Evolutionary conservation across 2,797 vertebrate genomes (phyloP).

Genomic region (Lerista edwardsae): DNA sequence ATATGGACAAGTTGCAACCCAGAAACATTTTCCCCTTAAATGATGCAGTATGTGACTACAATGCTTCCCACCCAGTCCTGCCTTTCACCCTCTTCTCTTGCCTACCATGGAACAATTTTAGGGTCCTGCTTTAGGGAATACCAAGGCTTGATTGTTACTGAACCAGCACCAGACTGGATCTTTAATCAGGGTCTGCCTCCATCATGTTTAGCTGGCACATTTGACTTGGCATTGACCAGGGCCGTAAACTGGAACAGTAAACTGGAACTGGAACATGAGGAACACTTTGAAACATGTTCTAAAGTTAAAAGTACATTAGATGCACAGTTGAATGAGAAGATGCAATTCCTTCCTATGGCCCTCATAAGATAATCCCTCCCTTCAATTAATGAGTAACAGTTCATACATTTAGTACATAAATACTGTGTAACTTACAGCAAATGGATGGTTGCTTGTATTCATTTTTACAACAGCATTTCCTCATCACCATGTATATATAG

Average conservation of each 20-base stretch:
- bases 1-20: background rate
- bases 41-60: background rate
- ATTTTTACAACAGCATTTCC: slow-evolving; percentile 77
- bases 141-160: too few species aligned
- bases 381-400: background rate
- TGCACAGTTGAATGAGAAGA: background rate
- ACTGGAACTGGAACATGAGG: too few species aligned
- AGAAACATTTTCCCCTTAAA: background rate
- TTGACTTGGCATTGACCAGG: too few species aligned
- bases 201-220: too few species aligned
- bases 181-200: too few species aligned
- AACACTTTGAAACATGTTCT: background rate
- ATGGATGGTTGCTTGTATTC: slow-evolving; percentile 44
- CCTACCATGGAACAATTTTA: background rate
- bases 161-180: too few species aligned
- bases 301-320: slow-evolving; percentile 17
- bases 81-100: background rate
- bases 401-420: too few species aligned
- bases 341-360: background rate
- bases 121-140: background rate
- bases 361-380: background rate
- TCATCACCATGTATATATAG: slow-evolving; percentile 78
- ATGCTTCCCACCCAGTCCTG: background rate
- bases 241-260: too few species aligned
- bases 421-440: slow-evolving; percentile 77